Conservation (phyloP, 2,113 vertebrate species). For the Heterotis niloticus region DNA sequence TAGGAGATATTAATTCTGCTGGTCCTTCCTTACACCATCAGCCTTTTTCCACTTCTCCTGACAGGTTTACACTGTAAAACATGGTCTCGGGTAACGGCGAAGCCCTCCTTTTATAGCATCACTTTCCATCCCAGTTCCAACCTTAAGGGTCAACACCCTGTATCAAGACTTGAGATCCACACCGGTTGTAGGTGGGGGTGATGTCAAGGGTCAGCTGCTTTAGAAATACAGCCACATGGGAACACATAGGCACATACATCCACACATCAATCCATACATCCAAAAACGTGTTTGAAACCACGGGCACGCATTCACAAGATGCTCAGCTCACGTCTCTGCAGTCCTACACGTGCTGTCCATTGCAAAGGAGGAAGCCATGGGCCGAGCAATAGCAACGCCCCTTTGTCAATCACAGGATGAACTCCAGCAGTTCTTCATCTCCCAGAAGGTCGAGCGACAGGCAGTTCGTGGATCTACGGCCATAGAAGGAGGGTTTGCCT, state of each 20-base stretch:
- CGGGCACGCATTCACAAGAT: background rate
- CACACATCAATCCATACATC: background rate
- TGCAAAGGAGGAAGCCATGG: background rate
- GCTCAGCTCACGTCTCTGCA: background rate
- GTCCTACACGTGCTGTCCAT: background rate
- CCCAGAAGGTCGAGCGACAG: conserved; percentile 71
- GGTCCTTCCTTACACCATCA: background rate
- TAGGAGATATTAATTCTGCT: background rate
- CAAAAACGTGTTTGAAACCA: background rate
- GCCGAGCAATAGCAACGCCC: background rate
- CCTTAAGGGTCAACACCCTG: conserved; percentile 6
- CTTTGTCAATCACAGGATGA: conserved; percentile 62
- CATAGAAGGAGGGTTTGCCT: conserved; percentile 67
- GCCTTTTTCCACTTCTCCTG: background rate
- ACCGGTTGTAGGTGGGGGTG: background rate
- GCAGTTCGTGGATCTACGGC: conserved; percentile 71
- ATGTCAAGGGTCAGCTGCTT: background rate
- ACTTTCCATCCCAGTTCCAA: background rate
- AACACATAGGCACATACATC: background rate
- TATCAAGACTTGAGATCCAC: background rate
- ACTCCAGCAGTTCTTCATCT: conserved; percentile 69
- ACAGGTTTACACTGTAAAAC: conserved; percentile 12
- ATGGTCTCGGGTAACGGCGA: conserved; percentile 12
- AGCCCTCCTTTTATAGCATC: conserved; percentile 17
- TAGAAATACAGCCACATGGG: background rate